These are phyloP conservation scores for Sprattus sprattus DNA, from an alignment of 2,113 vertebrate species.

Conservation along the genomic window DNA sequence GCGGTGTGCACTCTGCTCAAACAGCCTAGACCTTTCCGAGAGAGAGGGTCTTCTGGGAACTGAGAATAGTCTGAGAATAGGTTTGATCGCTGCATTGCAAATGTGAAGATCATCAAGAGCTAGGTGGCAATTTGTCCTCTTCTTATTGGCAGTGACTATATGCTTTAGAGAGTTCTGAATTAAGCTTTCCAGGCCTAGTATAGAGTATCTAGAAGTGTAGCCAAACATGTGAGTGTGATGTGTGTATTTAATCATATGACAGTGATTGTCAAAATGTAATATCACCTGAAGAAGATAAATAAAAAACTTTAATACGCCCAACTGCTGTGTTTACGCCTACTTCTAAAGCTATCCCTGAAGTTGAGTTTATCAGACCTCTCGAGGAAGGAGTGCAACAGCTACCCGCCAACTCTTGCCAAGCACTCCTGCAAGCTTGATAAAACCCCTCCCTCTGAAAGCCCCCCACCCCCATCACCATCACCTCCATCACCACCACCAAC, in stretches of 20 bases:
- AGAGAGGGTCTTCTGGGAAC: conserved; percentile 27
- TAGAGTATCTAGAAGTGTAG: background rate
- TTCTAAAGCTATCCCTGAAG: background rate
- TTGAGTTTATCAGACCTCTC: background rate
- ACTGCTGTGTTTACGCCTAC: background rate
- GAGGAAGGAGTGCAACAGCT: background rate
- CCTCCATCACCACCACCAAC: background rate
- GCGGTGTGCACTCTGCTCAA: conserved; percentile 49
- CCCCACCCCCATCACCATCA: background rate
- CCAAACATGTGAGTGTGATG: background rate
- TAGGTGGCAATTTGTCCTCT: background rate
- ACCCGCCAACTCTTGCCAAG: background rate
- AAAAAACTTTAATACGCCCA: background rate
- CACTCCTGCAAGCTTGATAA: background rate
- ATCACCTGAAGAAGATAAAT: background rate
- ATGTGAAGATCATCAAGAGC: background rate
- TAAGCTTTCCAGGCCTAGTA: background rate
- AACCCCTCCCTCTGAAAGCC: background rate
- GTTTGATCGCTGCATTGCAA: background rate
- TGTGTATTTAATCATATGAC: background rate
- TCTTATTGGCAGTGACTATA: background rate
- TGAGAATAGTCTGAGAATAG: background rate
- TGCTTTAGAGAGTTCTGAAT: background rate
- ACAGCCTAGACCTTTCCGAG: conserved; percentile 43
- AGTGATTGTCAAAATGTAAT: too few species aligned